Conservation (phyloP, 1,140 invertebrate genomes). For the Capitella teleta region DNA sequence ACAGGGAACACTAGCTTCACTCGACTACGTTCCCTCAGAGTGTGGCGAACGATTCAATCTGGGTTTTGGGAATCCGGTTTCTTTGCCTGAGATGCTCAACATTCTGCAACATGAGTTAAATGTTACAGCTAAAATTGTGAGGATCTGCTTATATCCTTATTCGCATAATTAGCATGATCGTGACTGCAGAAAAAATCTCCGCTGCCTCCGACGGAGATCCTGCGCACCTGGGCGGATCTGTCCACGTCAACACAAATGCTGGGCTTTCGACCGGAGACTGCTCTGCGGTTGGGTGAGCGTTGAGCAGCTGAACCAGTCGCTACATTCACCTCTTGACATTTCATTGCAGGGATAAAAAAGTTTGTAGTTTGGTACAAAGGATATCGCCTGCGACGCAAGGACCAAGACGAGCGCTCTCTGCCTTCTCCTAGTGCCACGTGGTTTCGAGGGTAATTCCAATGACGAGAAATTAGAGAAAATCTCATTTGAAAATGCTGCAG, state of each 20-base stretch:
- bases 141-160: neutral
- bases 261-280: neutral
- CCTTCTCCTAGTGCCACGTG: no score
- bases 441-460: no score
- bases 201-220: constrained; percentile 7
- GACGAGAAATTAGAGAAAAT: no score
- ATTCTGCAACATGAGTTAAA: constrained; percentile 6
- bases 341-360: neutral
- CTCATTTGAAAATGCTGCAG: no score
- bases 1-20: neutral
- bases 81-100: constrained; percentile 8
- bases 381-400: neutral
- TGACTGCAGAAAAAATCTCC: constrained; percentile 2
- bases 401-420: no score
- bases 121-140: constrained; percentile 3
- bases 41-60: constrained; percentile 12
- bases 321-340: neutral
- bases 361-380: constrained; percentile 1
- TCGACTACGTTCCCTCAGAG: constrained; percentile 7
- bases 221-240: constrained; percentile 10
- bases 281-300: neutral
- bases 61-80: constrained; percentile 8
- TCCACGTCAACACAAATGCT: neutral
- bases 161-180: neutral
- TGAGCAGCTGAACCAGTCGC: neutral